phyloP scores from a whole-genome alignment of 64 coral and sea anemone species.

The Trachythela sp. region DNA sequence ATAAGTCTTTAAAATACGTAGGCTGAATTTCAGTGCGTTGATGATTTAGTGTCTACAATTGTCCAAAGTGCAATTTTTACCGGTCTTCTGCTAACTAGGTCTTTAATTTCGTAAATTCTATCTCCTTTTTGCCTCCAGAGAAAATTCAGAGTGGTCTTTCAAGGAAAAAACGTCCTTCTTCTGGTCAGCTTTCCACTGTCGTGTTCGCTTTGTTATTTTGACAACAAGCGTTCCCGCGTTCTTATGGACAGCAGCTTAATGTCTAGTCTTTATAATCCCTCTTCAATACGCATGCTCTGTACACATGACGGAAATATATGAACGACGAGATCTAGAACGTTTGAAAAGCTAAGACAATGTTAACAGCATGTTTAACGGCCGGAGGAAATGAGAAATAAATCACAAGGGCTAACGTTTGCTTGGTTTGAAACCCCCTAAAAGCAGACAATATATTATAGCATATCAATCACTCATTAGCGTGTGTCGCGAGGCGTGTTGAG shows the following conservation, averaged over 20 bases:
- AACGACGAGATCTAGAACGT: not conserved
- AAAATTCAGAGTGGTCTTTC: not conserved
- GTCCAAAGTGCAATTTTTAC: not conserved
- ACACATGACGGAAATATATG: not conserved
- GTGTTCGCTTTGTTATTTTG: not conserved
- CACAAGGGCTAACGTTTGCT: not conserved
- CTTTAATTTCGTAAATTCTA: not conserved
- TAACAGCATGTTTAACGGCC: not conserved
- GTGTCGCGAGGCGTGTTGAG: not conserved
- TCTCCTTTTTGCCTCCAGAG: not conserved
- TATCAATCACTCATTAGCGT: not conserved
- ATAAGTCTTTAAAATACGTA: not conserved
- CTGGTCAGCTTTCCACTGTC: not conserved
- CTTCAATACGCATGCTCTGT: not conserved
- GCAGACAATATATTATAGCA: not conserved
- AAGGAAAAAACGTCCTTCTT: not conserved
- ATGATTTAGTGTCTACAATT: not conserved
- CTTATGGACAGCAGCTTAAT: not conserved
- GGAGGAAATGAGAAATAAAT: not conserved
- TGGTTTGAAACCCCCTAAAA: not conserved
- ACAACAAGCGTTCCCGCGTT: not conserved
- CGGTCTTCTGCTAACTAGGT: not conserved
- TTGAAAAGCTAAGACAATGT: not conserved
- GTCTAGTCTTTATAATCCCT: not conserved
- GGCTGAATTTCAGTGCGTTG: not conserved